These are phyloP conservation scores for Actinopyga echinites DNA, from an alignment of 53 echinoderm and acorn worm species.

Conservation along the genomic window DNA sequence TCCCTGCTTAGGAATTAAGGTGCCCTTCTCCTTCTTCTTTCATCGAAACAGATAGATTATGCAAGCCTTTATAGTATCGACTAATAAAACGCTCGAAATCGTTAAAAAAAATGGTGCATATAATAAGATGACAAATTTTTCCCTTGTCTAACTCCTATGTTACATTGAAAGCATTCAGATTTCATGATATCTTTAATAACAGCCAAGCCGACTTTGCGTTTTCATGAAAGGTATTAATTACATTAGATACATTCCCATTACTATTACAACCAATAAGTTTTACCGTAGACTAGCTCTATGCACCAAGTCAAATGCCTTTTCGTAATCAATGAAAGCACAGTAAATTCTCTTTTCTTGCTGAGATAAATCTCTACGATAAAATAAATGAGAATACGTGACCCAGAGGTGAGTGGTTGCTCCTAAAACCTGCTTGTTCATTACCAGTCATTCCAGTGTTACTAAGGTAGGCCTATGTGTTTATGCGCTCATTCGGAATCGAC, in stretches of 20 bases:
- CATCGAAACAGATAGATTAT: too few species aligned
- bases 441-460: background rate
- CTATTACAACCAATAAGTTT: background rate
- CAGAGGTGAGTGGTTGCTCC: background rate
- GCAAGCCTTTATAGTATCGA: too few species aligned
- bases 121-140: too few species aligned
- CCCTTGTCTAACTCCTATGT: too few species aligned
- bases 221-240: background rate
- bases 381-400: background rate
- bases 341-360: background rate
- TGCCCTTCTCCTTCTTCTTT: too few species aligned
- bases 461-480: background rate
- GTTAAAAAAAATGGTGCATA: too few species aligned
- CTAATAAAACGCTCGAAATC: too few species aligned
- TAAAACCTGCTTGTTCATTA: conserved; percentile 14
- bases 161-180: too few species aligned
- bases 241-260: too few species aligned
- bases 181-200: background rate
- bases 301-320: too few species aligned
- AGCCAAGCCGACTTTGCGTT: background rate
- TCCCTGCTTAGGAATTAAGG: too few species aligned
- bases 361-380: background rate
- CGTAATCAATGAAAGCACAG: too few species aligned
- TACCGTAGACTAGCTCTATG: background rate
- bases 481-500: background rate